phyloP scores from a whole-genome alignment of 1,140 invertebrate species.

The Meteorus sp. region DNA sequence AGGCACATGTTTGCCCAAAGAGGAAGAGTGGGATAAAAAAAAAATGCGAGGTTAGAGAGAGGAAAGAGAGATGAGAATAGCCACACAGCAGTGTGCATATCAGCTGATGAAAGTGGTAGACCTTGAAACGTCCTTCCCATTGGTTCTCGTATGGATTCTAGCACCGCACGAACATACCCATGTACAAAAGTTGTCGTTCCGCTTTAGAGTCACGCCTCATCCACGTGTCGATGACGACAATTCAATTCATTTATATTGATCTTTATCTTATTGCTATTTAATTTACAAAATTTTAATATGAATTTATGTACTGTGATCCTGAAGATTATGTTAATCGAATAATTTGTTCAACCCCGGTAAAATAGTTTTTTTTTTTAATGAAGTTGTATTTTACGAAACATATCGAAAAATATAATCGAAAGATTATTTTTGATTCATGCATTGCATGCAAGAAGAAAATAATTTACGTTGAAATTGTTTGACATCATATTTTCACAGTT shows the following conservation, averaged over 20 bases:
- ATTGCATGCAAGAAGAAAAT: too few relatives aligned
- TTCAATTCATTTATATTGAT: slow-evolving; percentile 11
- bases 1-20: not conserved
- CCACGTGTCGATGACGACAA: not conserved
- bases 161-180: not conserved
- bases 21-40: not conserved
- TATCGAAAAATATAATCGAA: too few relatives aligned
- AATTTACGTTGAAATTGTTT: too few relatives aligned
- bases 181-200: not conserved
- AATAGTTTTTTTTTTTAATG: too few relatives aligned
- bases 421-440: too few relatives aligned
- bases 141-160: not conserved
- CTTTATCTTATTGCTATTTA: not conserved
- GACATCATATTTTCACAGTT: too few relatives aligned
- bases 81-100: slow-evolving; percentile 6
- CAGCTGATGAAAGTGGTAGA: slow-evolving; percentile 34
- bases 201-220: not conserved
- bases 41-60: too few relatives aligned
- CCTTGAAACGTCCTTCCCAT: slow-evolving; percentile 31
- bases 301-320: not conserved
- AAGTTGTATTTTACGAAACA: too few relatives aligned
- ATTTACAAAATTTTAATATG: not conserved
- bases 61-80: not conserved
- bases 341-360: too few relatives aligned
- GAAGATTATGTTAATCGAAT: too few relatives aligned